Evolutionary conservation across 2,797 vertebrate genomes (phyloP), one percentile per base, ranked within the genome.

Genomic region (Rhincodon typus): DNA sequence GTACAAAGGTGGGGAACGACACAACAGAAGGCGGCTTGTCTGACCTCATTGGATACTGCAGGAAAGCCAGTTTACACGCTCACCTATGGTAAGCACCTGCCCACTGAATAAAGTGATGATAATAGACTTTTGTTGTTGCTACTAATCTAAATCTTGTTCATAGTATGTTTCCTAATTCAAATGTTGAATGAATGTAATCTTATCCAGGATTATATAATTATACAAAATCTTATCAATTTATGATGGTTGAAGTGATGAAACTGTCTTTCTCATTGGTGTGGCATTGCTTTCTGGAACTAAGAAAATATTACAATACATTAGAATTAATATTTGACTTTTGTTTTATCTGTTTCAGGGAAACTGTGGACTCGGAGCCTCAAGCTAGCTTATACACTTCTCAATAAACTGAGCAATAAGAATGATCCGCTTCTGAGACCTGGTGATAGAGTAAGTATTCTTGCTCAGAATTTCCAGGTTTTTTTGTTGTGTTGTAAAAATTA

Each of bases 321-420:
- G 15, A 67, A 19, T 93, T 69, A 8, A 42, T 93, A 62, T 38
- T 42, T 69, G 62, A 93, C 25, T 42, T 69, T 93, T 42, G 21
- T 42, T 93, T 93, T 93, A 3, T 95, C 46, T 67, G 19, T 72
- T 79, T 95, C 77, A 99, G 99, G 99, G 96, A 99, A 99, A 97
- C 97, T 99, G 72, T 99, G 99, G 99, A 99, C 98, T 91, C 98
- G 99, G 96, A 98, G 99, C 97, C 98, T 99, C 97, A 99, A 99
- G 97, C 97, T 99, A 96, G 98, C 99, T 0, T 99, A 98, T 97
- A 99, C 99, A 1, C 98, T 99, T 42, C 98, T 99, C 34, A 99
- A 99, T 97, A 99, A 98, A 96, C 98, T 99, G 96, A 98, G 98
- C 97, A 98, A 97, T 97, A 98, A 98, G 97, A 99, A 98, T 95